Conservation (phyloP, 2,888 invertebrate species). For the Therioaphis trifolii region DNA sequence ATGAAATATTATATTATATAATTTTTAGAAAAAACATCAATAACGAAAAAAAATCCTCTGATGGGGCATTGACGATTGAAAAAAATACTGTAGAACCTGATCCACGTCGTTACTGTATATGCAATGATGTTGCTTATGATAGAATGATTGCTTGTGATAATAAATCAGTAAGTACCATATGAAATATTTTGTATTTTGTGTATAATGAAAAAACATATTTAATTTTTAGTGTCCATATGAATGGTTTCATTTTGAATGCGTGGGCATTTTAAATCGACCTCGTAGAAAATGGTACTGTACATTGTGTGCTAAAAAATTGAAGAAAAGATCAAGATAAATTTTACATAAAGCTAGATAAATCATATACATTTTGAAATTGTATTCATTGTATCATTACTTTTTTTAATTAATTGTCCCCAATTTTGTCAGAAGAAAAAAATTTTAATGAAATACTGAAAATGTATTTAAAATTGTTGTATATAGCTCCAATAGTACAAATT, state of each 20-base stretch:
- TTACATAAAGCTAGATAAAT: constrained; percentile 73
- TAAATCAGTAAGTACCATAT: constrained; percentile 77
- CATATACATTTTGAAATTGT: too few species aligned
- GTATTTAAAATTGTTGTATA: too few species aligned
- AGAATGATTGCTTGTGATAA: constrained; percentile 99
- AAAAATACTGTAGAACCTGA: too few species aligned
- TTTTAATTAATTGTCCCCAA: too few species aligned
- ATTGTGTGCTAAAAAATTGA: constrained; percentile 89
- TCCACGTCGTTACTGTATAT: constrained; percentile 94
- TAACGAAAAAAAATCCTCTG: constrained; percentile 70
- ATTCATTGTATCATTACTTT: too few species aligned
- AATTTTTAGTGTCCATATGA: constrained; percentile 91
- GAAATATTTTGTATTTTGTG: neutral
- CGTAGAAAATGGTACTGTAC: constrained; percentile 99
- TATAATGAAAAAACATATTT: constrained; percentile 24
- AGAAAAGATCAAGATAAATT: constrained; percentile 76
- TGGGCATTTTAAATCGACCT: constrained; percentile 93
- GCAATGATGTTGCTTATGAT: constrained; percentile 92
- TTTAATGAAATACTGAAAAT: too few species aligned
- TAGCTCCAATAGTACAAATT: too few species aligned
- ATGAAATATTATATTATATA: too few species aligned
- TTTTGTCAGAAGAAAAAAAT: too few species aligned
- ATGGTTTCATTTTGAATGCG: constrained; percentile 99
- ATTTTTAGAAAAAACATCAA: too few species aligned
- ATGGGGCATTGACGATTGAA: too few species aligned